phyloP scores from a whole-genome alignment of 2,113 vertebrate species.

The Malaclemys terrapin region DNA sequence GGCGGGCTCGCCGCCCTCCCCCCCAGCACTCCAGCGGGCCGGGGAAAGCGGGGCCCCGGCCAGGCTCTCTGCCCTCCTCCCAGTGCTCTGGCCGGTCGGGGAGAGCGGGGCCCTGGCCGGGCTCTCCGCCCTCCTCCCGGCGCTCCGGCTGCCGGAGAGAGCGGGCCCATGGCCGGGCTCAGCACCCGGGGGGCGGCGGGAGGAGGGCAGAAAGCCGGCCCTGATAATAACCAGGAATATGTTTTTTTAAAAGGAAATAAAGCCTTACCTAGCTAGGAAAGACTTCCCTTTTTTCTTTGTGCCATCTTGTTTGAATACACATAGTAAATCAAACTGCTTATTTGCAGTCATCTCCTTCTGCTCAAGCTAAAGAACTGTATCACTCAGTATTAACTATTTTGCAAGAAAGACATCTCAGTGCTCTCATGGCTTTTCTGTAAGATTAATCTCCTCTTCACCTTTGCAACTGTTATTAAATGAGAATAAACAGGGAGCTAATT shows the following conservation, averaged over 20 bases:
- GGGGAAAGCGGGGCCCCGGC: too few relatives aligned
- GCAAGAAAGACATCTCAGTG: neutral
- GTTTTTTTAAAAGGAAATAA: neutral
- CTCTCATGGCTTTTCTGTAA: neutral
- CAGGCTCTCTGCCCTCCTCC: too few relatives aligned
- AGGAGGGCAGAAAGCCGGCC: too few relatives aligned
- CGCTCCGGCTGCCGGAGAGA: too few relatives aligned
- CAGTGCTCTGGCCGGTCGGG: too few relatives aligned
- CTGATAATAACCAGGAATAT: neutral
- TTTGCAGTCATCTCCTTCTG: neutral
- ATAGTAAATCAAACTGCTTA: conserved; percentile 1
- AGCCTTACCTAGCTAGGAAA: neutral
- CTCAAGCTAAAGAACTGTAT: neutral
- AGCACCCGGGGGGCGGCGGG: too few relatives aligned
- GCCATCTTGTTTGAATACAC: neutral
- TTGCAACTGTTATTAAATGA: conserved; percentile 28
- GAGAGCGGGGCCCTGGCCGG: too few relatives aligned
- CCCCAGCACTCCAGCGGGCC: too few relatives aligned
- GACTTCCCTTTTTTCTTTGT: neutral
- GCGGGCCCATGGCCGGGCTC: too few relatives aligned
- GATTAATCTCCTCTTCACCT: conserved; percentile 28
- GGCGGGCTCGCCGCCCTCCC: too few relatives aligned
- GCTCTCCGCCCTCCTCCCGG: too few relatives aligned
- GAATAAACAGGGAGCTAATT: conserved; percentile 36
- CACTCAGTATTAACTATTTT: neutral